These are phyloP conservation scores for Edolisoma coerulescens DNA, from an alignment of 2,113 vertebrate genomes.

Conservation along the genomic window DNA sequence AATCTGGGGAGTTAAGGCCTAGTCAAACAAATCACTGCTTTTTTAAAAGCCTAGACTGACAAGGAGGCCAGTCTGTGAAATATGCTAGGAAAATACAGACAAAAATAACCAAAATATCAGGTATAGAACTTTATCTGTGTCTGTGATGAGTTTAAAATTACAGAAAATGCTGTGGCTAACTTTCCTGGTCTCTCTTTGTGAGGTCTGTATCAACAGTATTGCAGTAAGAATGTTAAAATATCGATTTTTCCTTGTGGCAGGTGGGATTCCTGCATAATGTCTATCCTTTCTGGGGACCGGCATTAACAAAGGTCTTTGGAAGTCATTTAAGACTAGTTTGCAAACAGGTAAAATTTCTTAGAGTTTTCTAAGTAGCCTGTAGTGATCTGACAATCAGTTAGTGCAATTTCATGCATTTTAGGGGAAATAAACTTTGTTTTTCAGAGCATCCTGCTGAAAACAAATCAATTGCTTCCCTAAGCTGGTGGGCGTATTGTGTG, in stretches of 20 bases:
- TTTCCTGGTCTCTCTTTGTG: not conserved
- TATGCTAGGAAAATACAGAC: not conserved
- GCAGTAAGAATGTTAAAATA: not conserved
- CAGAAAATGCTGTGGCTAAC: not conserved
- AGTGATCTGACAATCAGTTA: slow-evolving; percentile 49
- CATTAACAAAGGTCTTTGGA: not conserved
- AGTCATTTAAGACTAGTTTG: slow-evolving; percentile 17
- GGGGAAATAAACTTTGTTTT: slow-evolving; percentile 32
- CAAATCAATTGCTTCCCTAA: slow-evolving; percentile 29
- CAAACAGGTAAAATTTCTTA: slow-evolving; percentile 38
- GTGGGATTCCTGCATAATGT: not conserved
- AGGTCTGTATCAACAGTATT: not conserved
- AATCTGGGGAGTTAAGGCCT: not conserved
- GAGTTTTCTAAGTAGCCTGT: not conserved
- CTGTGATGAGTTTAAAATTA: not conserved
- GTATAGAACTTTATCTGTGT: not conserved
- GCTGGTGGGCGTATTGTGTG: not conserved
- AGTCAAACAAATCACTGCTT: not conserved
- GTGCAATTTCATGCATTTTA: slow-evolving; percentile 49
- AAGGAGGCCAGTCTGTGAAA: not conserved
- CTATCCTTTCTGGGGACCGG: not conserved
- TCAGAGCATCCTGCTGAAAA: slow-evolving; percentile 47
- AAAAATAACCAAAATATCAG: not conserved
- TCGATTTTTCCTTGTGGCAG: not conserved
- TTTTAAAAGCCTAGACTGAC: not conserved